Evolutionary conservation across 2,888 invertebrate species (phyloP).

Genomic region (Campoplex capitator): DNA sequence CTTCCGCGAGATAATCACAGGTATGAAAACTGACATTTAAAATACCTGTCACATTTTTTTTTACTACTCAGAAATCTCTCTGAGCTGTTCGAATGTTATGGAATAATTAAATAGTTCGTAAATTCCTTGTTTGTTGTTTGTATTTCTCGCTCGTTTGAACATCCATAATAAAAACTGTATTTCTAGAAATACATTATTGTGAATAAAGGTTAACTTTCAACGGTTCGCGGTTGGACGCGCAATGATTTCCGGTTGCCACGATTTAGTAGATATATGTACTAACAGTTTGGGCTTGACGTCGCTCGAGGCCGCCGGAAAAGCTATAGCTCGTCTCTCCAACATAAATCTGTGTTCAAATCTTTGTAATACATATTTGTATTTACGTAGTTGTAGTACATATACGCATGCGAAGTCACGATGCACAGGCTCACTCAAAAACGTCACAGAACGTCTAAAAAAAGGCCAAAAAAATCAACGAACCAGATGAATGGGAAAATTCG

Average conservation of each 20-base stretch:
- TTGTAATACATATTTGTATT: not conserved
- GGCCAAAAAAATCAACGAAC: too few species aligned
- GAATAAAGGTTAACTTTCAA: conserved; percentile 16
- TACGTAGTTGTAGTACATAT: not conserved
- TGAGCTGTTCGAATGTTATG: conserved; percentile 5
- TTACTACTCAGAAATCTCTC: not conserved
- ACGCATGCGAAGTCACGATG: not conserved
- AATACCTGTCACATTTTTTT: conserved; percentile 2
- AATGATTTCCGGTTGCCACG: conserved; percentile 38
- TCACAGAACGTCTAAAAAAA: not conserved
- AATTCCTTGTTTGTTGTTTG: not conserved
- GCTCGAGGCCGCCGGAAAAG: conserved; percentile 14
- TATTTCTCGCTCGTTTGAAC: conserved; percentile 8
- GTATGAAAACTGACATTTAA: conserved; percentile 4
- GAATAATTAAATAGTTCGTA: conserved; percentile 14
- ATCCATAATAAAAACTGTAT: conserved; percentile 13
- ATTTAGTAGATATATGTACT: conserved; percentile 1
- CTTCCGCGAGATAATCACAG: conserved; percentile 32
- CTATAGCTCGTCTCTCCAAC: not conserved
- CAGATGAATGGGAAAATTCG: not conserved
- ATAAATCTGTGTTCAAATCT: not conserved
- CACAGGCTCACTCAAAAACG: not conserved
- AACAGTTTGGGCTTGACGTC: conserved; percentile 2
- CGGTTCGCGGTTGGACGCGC: conserved; percentile 32
- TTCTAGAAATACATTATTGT: not conserved